Evolutionary conservation across 2,888 invertebrate genomes (phyloP).

Genomic region (Coremacera marginata): DNA sequence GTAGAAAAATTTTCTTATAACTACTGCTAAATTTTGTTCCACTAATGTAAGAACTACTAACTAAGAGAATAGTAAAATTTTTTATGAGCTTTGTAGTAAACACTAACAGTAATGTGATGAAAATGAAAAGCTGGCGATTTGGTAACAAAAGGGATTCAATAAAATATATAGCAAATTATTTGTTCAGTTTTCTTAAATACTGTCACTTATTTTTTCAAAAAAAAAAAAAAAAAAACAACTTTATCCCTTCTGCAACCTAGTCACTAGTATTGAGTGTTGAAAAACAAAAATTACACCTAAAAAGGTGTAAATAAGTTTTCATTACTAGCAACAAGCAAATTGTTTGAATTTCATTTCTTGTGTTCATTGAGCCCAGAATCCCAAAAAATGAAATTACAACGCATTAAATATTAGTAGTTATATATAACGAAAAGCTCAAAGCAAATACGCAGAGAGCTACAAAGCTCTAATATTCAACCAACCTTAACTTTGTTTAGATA

Average conservation of each 20-base stretch:
- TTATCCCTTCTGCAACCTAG: conserved; percentile 51
- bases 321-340: neutral
- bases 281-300: neutral
- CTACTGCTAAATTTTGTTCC: neutral
- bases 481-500: neutral
- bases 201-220: neutral
- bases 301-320: neutral
- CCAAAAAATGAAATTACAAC: conserved; percentile 49
- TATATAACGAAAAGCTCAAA: neutral
- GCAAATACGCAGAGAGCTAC: neutral
- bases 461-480: neutral
- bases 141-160: conserved; percentile 57
- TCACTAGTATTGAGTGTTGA: conserved; percentile 15
- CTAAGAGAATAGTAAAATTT: neutral
- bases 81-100: neutral
- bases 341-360: conserved; percentile 52
- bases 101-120: neutral
- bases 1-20: neutral
- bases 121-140: conserved; percentile 43
- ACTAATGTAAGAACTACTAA: neutral
- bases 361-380: conserved; percentile 57
- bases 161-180: neutral
- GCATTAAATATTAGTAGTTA: neutral
- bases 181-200: neutral
- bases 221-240: no score